Evolutionary conservation across 2,888 invertebrate species (phyloP).

Genomic region (Tinea trinotella): DNA sequence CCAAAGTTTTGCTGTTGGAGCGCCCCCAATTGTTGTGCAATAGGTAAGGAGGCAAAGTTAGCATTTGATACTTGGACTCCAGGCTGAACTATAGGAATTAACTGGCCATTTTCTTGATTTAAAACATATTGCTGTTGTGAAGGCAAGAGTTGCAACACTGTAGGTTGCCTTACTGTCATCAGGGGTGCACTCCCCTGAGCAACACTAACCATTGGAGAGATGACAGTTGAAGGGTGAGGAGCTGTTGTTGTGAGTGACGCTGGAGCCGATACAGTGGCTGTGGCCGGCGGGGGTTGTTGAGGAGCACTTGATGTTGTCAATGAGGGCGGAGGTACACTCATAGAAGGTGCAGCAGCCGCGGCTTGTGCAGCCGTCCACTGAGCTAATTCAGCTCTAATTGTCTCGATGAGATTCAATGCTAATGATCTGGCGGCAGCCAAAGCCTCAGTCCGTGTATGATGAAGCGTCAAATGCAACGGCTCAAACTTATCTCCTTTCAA

Average conservation of each 20-base stretch:
- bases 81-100: conserved; percentile 63
- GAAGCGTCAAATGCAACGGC: conserved; percentile 82
- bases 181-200: conserved; percentile 51
- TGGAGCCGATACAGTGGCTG: conserved; percentile 46
- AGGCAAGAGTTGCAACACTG: conserved; percentile 55
- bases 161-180: conserved; percentile 63
- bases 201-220: conserved; percentile 57
- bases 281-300: conserved; percentile 42
- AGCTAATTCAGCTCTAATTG: conserved; percentile 75
- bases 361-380: conserved; percentile 63
- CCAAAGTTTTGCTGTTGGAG: conserved; percentile 59
- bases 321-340: conserved; percentile 53
- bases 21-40: conserved; percentile 44
- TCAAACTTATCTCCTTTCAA: conserved; percentile 79
- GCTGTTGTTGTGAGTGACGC: conserved; percentile 44
- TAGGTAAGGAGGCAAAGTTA: conserved; percentile 55
- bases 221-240: conserved; percentile 34
- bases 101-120: conserved; percentile 62
- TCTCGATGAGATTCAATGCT: conserved; percentile 84
- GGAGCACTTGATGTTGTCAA: conserved; percentile 49
- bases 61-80: conserved; percentile 59
- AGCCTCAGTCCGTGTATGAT: conserved; percentile 79
- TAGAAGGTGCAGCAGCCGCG: conserved; percentile 54
- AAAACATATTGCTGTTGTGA: conserved; percentile 58
- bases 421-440: conserved; percentile 79